Percentiles rank a stretch among this genome's conserved stretches.
Evolutionary conservation across 2,888 invertebrate species (phyloP).

Genomic region (Spatulosminthurus flaviceps): DNA sequence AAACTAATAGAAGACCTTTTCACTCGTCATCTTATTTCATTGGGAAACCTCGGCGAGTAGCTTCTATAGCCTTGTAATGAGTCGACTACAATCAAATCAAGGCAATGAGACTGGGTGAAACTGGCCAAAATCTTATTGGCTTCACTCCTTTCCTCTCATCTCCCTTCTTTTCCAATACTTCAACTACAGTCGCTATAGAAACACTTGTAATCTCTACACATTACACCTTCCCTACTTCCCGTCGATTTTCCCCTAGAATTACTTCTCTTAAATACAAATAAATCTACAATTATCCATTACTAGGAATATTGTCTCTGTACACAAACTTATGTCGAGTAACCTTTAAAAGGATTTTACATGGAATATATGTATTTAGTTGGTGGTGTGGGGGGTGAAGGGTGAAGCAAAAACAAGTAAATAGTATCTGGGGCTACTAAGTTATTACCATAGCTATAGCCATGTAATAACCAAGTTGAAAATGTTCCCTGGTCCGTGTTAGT

Average conservation of each 20-base stretch:
- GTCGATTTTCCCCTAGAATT: background rate
- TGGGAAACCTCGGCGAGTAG: background rate
- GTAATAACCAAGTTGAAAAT: slow-evolving; percentile 5
- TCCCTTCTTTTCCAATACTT: background rate
- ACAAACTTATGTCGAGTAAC: background rate
- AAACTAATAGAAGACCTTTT: slow-evolving; percentile 45
- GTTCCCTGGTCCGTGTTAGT: background rate
- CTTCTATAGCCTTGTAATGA: slow-evolving; percentile 1
- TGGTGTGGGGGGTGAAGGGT: background rate
- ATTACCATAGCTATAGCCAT: no score
- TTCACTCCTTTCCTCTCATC: background rate
- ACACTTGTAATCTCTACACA: no score
- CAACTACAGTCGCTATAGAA: no score
- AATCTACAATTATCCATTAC: no score
- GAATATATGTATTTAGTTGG: background rate
- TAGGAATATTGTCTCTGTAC: background rate
- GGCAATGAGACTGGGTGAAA: slow-evolving; percentile 2
- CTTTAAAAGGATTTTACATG: background rate
- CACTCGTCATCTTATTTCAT: slow-evolving; percentile 29
- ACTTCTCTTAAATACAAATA: no score
- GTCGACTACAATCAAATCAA: slow-evolving; percentile 20
- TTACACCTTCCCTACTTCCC: no score
- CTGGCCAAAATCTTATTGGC: slow-evolving; percentile 3
- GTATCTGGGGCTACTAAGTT: background rate
- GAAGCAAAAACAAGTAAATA: background rate